These are phyloP conservation scores for Mythimna vitellina DNA, from an alignment of 2,888 invertebrate genomes.

Conservation along the genomic window DNA sequence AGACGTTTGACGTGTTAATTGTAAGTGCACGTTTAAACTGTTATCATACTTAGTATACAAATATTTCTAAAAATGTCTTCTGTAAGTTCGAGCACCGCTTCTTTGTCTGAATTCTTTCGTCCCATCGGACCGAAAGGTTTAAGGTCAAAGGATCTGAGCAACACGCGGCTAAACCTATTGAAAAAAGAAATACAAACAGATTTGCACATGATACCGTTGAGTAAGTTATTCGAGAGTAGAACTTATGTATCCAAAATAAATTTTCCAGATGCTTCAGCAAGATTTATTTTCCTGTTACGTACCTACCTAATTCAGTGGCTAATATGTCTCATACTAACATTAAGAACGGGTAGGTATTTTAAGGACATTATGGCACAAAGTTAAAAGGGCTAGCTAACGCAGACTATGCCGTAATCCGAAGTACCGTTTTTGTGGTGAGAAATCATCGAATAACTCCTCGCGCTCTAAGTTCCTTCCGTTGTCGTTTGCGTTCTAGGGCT, in stretches of 20 bases:
- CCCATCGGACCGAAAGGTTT: constrained; percentile 81
- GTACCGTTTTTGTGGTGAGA: not conserved
- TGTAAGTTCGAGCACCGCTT: constrained; percentile 75
- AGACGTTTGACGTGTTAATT: not conserved
- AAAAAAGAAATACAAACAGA: constrained; percentile 91
- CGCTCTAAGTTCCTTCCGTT: too few relatives aligned
- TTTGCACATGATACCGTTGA: constrained; percentile 86
- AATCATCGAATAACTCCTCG: too few relatives aligned
- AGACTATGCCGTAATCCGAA: not conserved
- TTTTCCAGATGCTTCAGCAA: not conserved
- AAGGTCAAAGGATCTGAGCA: constrained; percentile 80
- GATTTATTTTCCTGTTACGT: not conserved
- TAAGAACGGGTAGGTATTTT: not conserved
- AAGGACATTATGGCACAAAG: not conserved
- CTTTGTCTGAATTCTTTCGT: constrained; percentile 84
- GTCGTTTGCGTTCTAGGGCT: too few relatives aligned
- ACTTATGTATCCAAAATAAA: not conserved
- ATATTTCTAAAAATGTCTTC: constrained; percentile 70
- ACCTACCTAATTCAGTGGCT: not conserved
- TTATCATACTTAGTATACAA: not conserved
- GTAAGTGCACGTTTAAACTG: not conserved
- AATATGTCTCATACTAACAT: too few relatives aligned
- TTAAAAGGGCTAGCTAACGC: not conserved
- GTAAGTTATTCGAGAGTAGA: constrained; percentile 71
- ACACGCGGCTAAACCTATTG: constrained; percentile 88